phyloP scores from a whole-genome alignment of 2,888 invertebrate species.

The Hypomecis atomaria region DNA sequence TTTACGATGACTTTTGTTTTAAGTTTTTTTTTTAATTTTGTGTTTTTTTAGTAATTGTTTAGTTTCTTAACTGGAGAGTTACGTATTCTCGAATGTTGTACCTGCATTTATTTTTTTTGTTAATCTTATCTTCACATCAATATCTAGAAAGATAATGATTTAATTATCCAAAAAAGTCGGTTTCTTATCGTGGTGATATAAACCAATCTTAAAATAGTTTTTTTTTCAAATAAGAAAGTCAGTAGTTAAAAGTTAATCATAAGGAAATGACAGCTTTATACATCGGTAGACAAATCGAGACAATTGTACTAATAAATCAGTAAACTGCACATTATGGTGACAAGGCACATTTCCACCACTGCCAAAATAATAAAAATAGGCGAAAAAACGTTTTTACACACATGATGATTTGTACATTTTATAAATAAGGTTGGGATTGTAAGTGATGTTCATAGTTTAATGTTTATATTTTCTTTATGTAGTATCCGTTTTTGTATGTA shows the following conservation, averaged over 20 bases:
- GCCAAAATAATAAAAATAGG: constrained; percentile 76
- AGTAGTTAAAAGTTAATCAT: constrained; percentile 77
- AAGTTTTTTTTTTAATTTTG: constrained; percentile 67
- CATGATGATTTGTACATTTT: constrained; percentile 77
- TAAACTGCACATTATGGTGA: constrained; percentile 72
- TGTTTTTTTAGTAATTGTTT: constrained; percentile 80
- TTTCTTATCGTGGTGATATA: constrained; percentile 68
- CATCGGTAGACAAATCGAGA: constrained; percentile 71
- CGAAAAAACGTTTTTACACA: constrained; percentile 60
- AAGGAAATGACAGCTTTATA: constrained; percentile 82
- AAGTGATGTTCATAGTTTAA: constrained; percentile 82
- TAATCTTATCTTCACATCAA: constrained; percentile 81
- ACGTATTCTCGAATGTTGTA: constrained; percentile 84
- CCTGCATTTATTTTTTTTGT: constrained; percentile 84
- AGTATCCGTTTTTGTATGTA: constrained; percentile 70
- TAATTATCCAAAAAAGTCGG: constrained; percentile 72
- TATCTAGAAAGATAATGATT: constrained; percentile 74
- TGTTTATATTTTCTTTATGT: constrained; percentile 78
- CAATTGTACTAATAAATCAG: constrained; percentile 55
- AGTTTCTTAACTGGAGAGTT: constrained; percentile 82
- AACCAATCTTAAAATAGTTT: constrained; percentile 67
- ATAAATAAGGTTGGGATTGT: constrained; percentile 79
- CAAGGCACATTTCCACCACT: constrained; percentile 85
- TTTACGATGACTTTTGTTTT: constrained; percentile 60
- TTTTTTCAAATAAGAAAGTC: constrained; percentile 77